Conservation (phyloP, 2,888 invertebrate genomes). For the Ornithoptera alexandrae region DNA sequence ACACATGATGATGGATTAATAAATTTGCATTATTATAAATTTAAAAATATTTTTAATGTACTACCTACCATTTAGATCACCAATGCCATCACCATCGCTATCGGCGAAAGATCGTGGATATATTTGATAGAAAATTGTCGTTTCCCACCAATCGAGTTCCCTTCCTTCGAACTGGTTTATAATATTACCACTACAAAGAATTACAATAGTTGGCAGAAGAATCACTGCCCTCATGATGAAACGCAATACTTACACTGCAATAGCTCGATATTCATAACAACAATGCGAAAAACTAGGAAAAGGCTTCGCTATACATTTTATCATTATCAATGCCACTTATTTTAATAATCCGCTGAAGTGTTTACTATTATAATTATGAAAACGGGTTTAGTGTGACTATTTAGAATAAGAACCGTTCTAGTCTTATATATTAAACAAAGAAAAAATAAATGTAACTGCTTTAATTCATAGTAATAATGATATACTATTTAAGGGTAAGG, state of each 20-base stretch:
- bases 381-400: too few species aligned
- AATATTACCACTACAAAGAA: constrained; percentile 42
- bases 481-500: too few species aligned
- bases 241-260: background rate
- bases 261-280: background rate
- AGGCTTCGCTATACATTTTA: constrained; percentile 3
- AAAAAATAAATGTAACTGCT: too few species aligned
- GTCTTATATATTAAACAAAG: too few species aligned
- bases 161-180: constrained; percentile 42
- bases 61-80: constrained; percentile 76
- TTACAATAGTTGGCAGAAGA: constrained; percentile 47
- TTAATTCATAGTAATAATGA: too few species aligned
- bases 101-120: constrained; percentile 90
- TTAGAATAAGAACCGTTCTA: too few species aligned
- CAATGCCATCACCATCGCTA: constrained; percentile 86
- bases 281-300: constrained; percentile 1
- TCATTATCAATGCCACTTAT: constrained; percentile 10
- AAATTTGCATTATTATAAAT: background rate
- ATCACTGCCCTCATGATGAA: constrained; percentile 48
- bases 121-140: constrained; percentile 87
- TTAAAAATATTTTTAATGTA: background rate
- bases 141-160: constrained; percentile 86
- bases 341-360: background rate
- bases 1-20: background rate
- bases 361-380: too few species aligned